Percentiles rank a stretch among this genome's conserved stretches.
These are phyloP conservation scores for Notocelia uddmanniana DNA, from an alignment of 2,888 invertebrate species.

Conservation along the genomic window DNA sequence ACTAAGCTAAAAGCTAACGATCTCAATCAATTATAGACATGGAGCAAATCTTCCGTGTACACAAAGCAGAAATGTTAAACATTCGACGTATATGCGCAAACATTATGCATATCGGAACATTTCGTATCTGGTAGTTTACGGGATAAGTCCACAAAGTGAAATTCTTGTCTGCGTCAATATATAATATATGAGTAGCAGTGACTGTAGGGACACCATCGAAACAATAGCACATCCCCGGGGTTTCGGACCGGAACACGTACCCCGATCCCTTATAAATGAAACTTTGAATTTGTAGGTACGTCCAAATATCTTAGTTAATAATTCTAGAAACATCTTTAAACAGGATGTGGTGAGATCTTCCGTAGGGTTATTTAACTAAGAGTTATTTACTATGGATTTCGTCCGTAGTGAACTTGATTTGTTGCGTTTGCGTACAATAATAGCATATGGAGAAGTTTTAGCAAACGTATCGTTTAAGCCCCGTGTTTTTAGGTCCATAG, in stretches of 20 bases:
- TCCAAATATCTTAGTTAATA: conserved; percentile 84
- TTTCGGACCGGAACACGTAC: conserved; percentile 75
- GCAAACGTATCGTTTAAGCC: too few relatives aligned
- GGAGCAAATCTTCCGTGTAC: conserved; percentile 26
- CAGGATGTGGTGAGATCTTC: conserved; percentile 79
- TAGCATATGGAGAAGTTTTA: neutral
- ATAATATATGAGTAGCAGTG: conserved; percentile 25
- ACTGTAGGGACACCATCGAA: conserved; percentile 50
- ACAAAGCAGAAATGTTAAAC: conserved; percentile 9
- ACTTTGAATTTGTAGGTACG: conserved; percentile 77
- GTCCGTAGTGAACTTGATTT: conserved; percentile 15
- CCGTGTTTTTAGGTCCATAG: neutral
- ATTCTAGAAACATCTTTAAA: conserved; percentile 83
- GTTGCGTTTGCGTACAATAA: neutral
- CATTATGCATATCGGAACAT: neutral
- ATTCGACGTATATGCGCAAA: neutral
- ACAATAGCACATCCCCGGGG: conserved; percentile 75
- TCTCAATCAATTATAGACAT: conserved; percentile 44
- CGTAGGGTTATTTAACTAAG: conserved; percentile 57
- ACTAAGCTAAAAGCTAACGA: conserved; percentile 27
- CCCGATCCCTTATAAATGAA: conserved; percentile 73
- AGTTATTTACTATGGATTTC: conserved; percentile 33
- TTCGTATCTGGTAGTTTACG: conserved; percentile 23
- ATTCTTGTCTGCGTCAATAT: conserved; percentile 26
- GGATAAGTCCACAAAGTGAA: neutral